phyloP scores from a whole-genome alignment of 2,888 invertebrate species.

The Pegoplata infirma region DNA sequence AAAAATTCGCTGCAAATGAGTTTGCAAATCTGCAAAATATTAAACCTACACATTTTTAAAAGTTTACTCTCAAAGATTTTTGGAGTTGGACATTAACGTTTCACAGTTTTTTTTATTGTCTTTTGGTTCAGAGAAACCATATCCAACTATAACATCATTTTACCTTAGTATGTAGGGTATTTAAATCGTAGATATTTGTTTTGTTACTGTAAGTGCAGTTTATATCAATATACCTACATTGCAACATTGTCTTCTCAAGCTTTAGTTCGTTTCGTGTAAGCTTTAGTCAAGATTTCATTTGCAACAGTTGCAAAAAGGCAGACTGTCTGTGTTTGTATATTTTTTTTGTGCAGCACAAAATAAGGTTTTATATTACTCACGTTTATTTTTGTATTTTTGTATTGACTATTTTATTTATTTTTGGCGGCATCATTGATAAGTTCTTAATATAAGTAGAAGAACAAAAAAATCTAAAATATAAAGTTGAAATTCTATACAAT shows the following conservation, averaged over 20 bases:
- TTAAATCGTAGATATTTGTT: no score
- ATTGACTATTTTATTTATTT: not conserved
- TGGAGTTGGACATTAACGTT: no score
- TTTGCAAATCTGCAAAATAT: no score
- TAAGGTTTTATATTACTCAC: slow-evolving; percentile 53
- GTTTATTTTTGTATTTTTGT: slow-evolving; percentile 33
- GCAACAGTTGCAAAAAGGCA: slow-evolving; percentile 13
- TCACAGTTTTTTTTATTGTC: no score
- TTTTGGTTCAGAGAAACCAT: no score
- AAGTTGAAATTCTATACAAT: slow-evolving; percentile 43
- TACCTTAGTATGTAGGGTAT: no score
- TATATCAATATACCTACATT: slow-evolving; percentile 20
- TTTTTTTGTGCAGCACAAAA: slow-evolving; percentile 1
- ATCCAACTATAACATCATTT: no score
- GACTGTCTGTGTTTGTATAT: not conserved
- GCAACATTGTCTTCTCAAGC: slow-evolving; percentile 33
- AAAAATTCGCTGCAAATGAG: no score
- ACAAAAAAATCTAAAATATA: slow-evolving; percentile 26
- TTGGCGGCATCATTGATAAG: slow-evolving; percentile 41
- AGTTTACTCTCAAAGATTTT: no score
- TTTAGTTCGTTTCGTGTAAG: slow-evolving; percentile 33
- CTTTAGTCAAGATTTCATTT: slow-evolving; percentile 14
- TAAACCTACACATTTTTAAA: no score
- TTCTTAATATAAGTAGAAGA: slow-evolving; percentile 6
- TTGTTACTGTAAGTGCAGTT: slow-evolving; percentile 8